Base-by-base conservation (phyloP, 1,140 invertebrate species). In the Micrasema longulum region DNA sequence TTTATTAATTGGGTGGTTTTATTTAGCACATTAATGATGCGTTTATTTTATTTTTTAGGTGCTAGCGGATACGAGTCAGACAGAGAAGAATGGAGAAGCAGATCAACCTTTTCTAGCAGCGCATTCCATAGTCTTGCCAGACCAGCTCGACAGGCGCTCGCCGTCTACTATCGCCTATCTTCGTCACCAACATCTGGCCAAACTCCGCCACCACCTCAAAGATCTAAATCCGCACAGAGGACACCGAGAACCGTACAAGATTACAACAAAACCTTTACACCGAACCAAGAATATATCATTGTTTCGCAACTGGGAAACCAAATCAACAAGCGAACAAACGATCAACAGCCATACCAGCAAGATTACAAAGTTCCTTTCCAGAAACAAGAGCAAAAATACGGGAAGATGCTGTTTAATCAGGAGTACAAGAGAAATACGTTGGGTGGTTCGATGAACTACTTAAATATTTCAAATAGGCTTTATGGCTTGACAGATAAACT, bases 91-190 rank as follows among this genome's bases (percentile, higher is more conserved):
- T 86, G 84, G 84, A 79, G 82, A 71, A 85, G 83, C 74, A 80
- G 83, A 18, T 86, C 84, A 1, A 84, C 84, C 67, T 86, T 86
- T 76, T 86, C 84, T 4, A 86, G 83, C 6, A 84, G 83, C 43
- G 84, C 83, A 1, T 86, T 86, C 75, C 83, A 86, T 77, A 86
- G 84, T 53, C 80, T 86, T 20, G 82, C 83, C 0, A 69, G 84
- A 10, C 84, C 84, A 22, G 84, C 83, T 0, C 83, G 84, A 63
- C 82, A 81, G 74, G 83, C 84, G 20, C 81, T 85, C 80, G 84
- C 83, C 2, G 71, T 53, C 48, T 71, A 76, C 52, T 76, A 76
- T 53, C 67, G 74, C 10, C 71, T 73, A 3, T 68, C 70, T 12
- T 63, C 70, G 0, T 31, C 70, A 2, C 66, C 74, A 10, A 14